phyloP scores from a whole-genome alignment of 2,888 invertebrate genomes.

The Brachylomia viminalis region DNA sequence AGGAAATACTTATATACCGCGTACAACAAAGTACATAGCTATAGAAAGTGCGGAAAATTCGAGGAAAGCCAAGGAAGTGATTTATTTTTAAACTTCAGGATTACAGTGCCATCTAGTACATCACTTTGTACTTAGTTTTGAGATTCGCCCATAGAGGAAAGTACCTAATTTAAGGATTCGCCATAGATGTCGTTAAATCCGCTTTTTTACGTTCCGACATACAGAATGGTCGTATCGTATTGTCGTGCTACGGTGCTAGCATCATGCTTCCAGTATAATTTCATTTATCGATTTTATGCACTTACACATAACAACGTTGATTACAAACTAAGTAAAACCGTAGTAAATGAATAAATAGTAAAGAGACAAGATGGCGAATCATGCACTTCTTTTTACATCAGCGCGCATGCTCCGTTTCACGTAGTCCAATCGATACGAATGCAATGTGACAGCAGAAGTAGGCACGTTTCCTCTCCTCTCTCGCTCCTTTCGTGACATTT shows the following conservation, averaged over 20 bases:
- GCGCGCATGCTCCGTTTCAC: conserved; percentile 82
- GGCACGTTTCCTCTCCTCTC: conserved; percentile 71
- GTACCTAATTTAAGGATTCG: too few species aligned
- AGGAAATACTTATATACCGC: background rate
- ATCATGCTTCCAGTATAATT: background rate
- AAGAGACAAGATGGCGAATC: background rate
- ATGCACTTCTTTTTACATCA: conserved; percentile 21
- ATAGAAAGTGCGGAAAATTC: background rate
- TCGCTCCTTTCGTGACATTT: conserved; percentile 85
- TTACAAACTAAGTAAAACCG: background rate
- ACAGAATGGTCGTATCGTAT: background rate
- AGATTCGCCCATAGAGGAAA: too few species aligned
- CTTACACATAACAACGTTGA: background rate
- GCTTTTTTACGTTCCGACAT: conserved; percentile 36
- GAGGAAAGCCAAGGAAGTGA: background rate
- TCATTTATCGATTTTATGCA: background rate
- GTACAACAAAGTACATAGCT: background rate
- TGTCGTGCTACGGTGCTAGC: too few species aligned
- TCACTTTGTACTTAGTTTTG: background rate
- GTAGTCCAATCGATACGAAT: conserved; percentile 68
- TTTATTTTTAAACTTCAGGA: background rate
- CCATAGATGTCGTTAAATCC: conserved; percentile 41
- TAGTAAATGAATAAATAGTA: too few species aligned
- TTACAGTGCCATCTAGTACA: conserved; percentile 35
- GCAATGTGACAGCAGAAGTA: conserved; percentile 69